These are phyloP conservation scores for Achroia grisella DNA, from an alignment of 1,140 invertebrate species.

Conservation along the genomic window DNA sequence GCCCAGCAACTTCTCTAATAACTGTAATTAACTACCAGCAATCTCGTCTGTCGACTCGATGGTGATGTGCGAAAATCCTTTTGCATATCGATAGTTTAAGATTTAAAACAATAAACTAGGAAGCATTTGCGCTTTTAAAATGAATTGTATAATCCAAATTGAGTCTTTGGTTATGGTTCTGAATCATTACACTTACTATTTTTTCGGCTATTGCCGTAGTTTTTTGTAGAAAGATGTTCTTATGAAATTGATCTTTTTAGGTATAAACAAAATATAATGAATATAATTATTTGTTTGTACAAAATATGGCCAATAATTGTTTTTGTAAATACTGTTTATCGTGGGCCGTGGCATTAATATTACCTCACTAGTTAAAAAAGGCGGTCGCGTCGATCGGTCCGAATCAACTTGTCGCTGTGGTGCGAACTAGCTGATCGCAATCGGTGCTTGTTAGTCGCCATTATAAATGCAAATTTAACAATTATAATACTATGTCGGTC, in stretches of 20 bases:
- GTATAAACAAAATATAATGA: no score
- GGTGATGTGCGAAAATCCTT: slow-evolving; percentile 19
- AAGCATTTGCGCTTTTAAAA: no score
- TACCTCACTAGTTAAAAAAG: slow-evolving; percentile 25
- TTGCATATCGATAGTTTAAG: neutral
- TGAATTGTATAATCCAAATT: no score
- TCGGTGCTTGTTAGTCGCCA: slow-evolving; percentile 52
- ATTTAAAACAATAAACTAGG: no score
- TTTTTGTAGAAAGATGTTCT: no score
- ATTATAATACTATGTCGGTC: slow-evolving; percentile 24
- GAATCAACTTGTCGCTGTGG: slow-evolving; percentile 51
- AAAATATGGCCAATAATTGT: no score
- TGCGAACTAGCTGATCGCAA: slow-evolving; percentile 58
- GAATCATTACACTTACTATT: no score
- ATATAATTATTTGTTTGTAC: no score
- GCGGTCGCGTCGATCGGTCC: slow-evolving; percentile 33
- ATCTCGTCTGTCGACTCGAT: slow-evolving; percentile 28
- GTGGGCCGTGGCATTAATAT: neutral
- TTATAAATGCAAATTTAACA: slow-evolving; percentile 63
- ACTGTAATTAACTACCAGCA: slow-evolving; percentile 52
- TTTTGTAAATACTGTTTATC: no score
- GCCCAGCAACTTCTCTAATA: slow-evolving; percentile 49
- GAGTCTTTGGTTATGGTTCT: no score
- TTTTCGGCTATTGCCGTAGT: no score
- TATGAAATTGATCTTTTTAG: no score